A percentile compares a stretch with the other conserved stretches of the same genome.
These are phyloP conservation scores for Trachurus trachurus DNA, from an alignment of 2,797 vertebrate species.

Conservation along the genomic window DNA sequence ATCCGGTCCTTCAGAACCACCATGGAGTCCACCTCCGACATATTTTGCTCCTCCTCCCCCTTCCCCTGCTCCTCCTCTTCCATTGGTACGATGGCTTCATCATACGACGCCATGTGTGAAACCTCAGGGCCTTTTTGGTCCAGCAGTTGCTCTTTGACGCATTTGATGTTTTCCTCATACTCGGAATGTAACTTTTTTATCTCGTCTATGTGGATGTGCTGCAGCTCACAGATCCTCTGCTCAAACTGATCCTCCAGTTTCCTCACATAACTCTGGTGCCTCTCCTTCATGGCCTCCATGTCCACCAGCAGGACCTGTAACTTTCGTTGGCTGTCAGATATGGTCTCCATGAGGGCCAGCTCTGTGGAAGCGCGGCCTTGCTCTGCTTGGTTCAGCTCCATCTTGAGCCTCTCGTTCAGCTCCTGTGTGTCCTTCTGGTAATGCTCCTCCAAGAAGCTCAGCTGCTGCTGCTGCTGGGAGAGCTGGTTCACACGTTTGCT, in stretches of 20 bases:
- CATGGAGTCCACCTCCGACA: constrained; percentile 86
- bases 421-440: constrained; percentile 86
- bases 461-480: constrained; percentile 80
- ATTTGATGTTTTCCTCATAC: constrained; percentile 86
- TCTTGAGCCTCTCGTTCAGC: constrained; percentile 85
- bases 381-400: constrained; percentile 86
- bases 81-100: constrained; percentile 58
- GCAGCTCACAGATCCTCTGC: constrained; percentile 89
- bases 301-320: constrained; percentile 87
- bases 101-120: neutral
- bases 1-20: constrained; percentile 90
- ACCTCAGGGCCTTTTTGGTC: constrained; percentile 61
- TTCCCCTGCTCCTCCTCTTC: constrained; percentile 66
- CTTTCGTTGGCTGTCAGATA: constrained; percentile 84
- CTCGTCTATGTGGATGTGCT: constrained; percentile 89
- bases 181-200: constrained; percentile 89
- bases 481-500: constrained; percentile 85
- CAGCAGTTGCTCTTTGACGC: constrained; percentile 81
- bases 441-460: constrained; percentile 83
- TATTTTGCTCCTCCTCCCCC: constrained; percentile 31
- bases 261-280: constrained; percentile 88
- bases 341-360: constrained; percentile 86
- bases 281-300: constrained; percentile 87
- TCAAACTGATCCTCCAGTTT: constrained; percentile 91
- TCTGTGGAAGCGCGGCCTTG: constrained; percentile 86